Evolutionary conservation across 1,140 invertebrate genomes (phyloP).

Genomic region (Scaptomyza pallida): DNA sequence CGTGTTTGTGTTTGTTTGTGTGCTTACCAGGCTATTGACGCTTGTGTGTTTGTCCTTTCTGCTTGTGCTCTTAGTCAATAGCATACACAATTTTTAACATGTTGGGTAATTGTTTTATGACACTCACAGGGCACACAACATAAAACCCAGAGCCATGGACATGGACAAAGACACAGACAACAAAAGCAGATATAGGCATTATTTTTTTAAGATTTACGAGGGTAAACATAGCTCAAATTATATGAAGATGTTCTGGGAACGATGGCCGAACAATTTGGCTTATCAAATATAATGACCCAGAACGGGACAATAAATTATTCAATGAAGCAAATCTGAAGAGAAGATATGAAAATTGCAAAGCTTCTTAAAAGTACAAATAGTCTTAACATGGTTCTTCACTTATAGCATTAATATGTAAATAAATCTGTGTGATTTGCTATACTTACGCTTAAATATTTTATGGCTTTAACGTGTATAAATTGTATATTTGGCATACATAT

Average conservation of each 20-base stretch:
- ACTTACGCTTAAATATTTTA: too few relatives aligned
- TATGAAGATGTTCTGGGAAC: slow-evolving; percentile 26
- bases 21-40: slow-evolving; percentile 12
- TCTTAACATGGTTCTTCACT: slow-evolving; percentile 11
- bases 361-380: slow-evolving; percentile 13
- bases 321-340: background rate
- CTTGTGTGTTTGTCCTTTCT: slow-evolving; percentile 35
- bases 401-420: too few relatives aligned
- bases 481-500: too few relatives aligned
- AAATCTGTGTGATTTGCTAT: too few relatives aligned
- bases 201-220: slow-evolving; percentile 45
- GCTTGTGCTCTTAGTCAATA: slow-evolving; percentile 51
- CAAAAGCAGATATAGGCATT: slow-evolving; percentile 40
- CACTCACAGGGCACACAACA: slow-evolving; percentile 68
- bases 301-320: slow-evolving; percentile 16
- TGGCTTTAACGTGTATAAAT: too few relatives aligned
- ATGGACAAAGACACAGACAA: slow-evolving; percentile 19
- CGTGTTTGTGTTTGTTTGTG: slow-evolving; percentile 16
- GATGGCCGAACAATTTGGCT: slow-evolving; percentile 49
- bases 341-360: background rate
- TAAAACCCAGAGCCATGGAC: slow-evolving; percentile 37
- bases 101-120: slow-evolving; percentile 74
- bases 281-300: slow-evolving; percentile 54
- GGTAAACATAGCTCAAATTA: slow-evolving; percentile 25
- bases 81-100: slow-evolving; percentile 54